A percentile compares a stretch with the other conserved stretches of the same genome.
Evolutionary conservation across 1,140 invertebrate genomes (phyloP).

Genomic region (Ceratosolen solmsi): DNA sequence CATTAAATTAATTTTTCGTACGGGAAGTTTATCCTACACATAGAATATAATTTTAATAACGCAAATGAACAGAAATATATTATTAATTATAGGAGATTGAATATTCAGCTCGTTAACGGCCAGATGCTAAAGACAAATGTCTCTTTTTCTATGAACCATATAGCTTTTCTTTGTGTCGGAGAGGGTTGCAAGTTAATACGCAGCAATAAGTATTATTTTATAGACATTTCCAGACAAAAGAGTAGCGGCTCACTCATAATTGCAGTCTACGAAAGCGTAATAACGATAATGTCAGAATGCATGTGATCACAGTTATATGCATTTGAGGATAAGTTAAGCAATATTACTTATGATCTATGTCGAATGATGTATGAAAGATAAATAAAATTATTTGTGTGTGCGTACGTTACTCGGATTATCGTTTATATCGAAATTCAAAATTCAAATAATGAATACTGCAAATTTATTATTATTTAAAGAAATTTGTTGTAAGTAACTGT

Average conservation of each 20-base stretch:
- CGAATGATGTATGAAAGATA: not conserved
- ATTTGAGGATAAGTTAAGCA: not conserved
- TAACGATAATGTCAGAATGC: conserved; percentile 22
- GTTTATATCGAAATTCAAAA: no score
- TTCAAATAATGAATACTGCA: no score
- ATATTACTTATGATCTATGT: not conserved
- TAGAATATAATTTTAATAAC: not conserved
- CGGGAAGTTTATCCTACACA: not conserved
- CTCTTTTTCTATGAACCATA: not conserved
- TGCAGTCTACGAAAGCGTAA: not conserved
- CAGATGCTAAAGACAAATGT: not conserved
- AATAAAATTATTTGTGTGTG: not conserved
- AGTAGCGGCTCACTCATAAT: conserved; percentile 3
- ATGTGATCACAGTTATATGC: conserved; percentile 4
- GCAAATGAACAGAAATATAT: not conserved
- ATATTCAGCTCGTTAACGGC: not conserved
- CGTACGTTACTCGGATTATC: not conserved
- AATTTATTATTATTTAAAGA: no score
- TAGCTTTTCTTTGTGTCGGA: not conserved
- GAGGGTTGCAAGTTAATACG: not conserved
- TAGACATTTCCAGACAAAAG: conserved; percentile 38
- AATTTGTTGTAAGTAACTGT: no score
- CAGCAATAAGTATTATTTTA: conserved; percentile 8
- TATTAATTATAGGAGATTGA: not conserved
- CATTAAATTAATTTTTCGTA: not conserved